Conservation (phyloP, 1,140 invertebrate genomes). For the Protaetia brevitarsis region DNA sequence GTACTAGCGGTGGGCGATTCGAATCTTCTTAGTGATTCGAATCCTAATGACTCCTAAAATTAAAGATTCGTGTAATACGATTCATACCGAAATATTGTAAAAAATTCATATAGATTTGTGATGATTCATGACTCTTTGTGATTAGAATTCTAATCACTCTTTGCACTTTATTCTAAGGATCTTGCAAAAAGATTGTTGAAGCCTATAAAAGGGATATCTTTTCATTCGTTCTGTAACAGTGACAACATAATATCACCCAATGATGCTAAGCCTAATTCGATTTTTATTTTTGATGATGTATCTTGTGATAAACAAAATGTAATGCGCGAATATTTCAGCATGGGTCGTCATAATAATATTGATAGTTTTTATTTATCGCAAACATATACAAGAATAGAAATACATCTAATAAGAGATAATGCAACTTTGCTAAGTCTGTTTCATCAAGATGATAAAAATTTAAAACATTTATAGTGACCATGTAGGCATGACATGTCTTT, state of each 20-base stretch:
- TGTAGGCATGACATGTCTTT: constrained; percentile 45
- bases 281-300: constrained; percentile 48
- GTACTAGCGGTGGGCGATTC: too few species aligned
- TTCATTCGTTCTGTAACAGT: constrained; percentile 36
- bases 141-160: too few species aligned
- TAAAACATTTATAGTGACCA: constrained; percentile 48
- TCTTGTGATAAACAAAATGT: constrained; percentile 46
- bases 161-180: too few species aligned
- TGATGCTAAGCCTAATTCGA: neutral
- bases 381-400: constrained; percentile 47
- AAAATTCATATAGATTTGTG: too few species aligned
- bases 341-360: constrained; percentile 45
- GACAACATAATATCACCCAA: constrained; percentile 22
- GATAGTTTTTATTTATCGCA: constrained; percentile 44
- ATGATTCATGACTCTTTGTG: too few species aligned
- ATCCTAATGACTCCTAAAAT: too few species aligned
- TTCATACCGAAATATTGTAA: too few species aligned
- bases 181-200: constrained; percentile 36
- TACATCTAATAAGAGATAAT: constrained; percentile 50
- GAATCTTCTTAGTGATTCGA: too few species aligned
- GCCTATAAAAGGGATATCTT: constrained; percentile 37
- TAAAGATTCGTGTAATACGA: too few species aligned
- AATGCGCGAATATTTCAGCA: constrained; percentile 46
- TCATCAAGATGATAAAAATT: constrained; percentile 48
- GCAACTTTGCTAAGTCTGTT: constrained; percentile 48